A percentile compares a stretch with the other conserved stretches of the same genome.
These are phyloP conservation scores for Acanthis flammea DNA, from an alignment of 2,797 vertebrate species.

Conservation along the genomic window DNA sequence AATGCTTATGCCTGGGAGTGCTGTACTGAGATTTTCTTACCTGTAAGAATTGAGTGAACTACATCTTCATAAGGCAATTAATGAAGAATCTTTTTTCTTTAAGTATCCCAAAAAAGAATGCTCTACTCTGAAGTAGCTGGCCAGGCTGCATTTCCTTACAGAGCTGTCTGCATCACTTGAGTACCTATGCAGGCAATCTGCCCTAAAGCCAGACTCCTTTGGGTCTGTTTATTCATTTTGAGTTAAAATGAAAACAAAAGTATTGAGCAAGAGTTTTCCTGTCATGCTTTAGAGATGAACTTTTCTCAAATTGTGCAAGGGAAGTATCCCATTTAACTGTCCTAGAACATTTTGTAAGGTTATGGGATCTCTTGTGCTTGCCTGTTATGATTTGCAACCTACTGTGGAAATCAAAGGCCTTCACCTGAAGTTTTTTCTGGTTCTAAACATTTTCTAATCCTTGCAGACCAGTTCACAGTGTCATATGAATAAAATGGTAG, in stretches of 20 bases:
- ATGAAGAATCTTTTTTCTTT: neutral
- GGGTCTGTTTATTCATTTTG: slow-evolving; percentile 2
- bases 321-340: slow-evolving; percentile 7
- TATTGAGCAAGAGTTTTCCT: slow-evolving; percentile 37
- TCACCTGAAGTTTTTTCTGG: neutral
- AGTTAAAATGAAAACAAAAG: slow-evolving; percentile 25
- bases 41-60: neutral
- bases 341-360: neutral
- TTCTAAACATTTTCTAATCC: neutral
- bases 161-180: neutral
- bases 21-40: neutral
- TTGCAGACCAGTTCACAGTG: neutral
- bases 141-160: neutral
- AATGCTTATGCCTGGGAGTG: neutral
- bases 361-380: neutral
- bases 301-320: slow-evolving; percentile 51
- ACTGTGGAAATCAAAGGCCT: neutral
- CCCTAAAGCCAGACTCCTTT: neutral
- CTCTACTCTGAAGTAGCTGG: neutral
- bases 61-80: neutral
- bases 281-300: slow-evolving; percentile 21
- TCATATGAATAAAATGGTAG: neutral
- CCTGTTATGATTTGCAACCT: neutral
- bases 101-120: neutral
- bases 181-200: neutral